These are phyloP conservation scores for Poecilia latipinna DNA, from an alignment of 2,113 vertebrate species.

Conservation along the genomic window DNA sequence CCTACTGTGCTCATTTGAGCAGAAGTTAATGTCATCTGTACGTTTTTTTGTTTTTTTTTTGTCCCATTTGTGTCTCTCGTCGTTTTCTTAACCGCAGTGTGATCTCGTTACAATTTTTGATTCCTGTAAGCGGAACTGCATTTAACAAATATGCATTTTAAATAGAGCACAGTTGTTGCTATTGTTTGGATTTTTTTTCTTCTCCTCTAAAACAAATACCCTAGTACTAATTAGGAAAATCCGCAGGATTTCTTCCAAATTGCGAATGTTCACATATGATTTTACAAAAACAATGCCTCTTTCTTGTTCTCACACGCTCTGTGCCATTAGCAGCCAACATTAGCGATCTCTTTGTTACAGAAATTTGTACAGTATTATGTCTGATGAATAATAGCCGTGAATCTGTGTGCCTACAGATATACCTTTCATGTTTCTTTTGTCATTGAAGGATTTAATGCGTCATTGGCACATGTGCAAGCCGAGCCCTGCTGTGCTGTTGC, in stretches of 20 bases:
- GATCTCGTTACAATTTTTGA: slow-evolving; percentile 59
- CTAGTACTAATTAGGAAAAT: background rate
- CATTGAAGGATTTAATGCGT: slow-evolving; percentile 78
- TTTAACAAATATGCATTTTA: slow-evolving; percentile 11
- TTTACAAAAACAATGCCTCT: slow-evolving; percentile 3
- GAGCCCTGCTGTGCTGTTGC: slow-evolving; percentile 75
- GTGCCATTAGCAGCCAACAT: background rate
- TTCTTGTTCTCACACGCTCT: slow-evolving; percentile 7
- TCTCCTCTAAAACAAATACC: slow-evolving; percentile 18
- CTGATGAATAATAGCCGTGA: slow-evolving; percentile 33
- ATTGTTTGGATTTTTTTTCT: background rate
- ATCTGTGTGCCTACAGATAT: slow-evolving; percentile 64
- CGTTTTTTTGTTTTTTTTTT: slow-evolving; percentile 51
- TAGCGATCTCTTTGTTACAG: slow-evolving; percentile 11
- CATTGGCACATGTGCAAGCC: slow-evolving; percentile 71
- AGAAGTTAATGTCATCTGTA: slow-evolving; percentile 69
- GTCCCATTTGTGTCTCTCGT: slow-evolving; percentile 55
- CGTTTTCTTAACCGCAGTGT: slow-evolving; percentile 63
- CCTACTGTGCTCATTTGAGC: slow-evolving; percentile 69
- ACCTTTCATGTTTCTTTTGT: slow-evolving; percentile 76
- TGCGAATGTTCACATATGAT: background rate
- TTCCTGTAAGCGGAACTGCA: slow-evolving; percentile 30
- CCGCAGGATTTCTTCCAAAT: background rate
- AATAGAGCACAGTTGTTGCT: slow-evolving; percentile 18
- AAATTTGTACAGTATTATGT: slow-evolving; percentile 39